A percentile compares a stretch with the other conserved stretches of the same genome.
phyloP scores from a whole-genome alignment of 2,797 vertebrate species.

The Heliangelus exortis region DNA sequence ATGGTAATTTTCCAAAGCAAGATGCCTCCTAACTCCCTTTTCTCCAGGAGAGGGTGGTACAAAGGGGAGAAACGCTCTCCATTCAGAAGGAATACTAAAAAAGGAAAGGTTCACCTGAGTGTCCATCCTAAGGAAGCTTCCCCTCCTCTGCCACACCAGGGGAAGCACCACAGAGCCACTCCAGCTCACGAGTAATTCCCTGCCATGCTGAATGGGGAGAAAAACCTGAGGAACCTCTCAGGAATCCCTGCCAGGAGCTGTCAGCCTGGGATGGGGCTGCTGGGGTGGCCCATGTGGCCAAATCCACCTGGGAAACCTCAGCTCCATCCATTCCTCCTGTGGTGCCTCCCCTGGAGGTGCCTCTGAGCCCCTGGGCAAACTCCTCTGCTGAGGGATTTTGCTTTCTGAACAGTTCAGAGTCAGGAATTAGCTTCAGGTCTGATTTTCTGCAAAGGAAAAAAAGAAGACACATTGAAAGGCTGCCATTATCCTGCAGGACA shows the following conservation, averaged over 20 bases:
- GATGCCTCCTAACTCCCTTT: background rate
- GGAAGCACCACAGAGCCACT: background rate
- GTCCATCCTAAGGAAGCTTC: background rate
- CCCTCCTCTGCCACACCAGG: background rate
- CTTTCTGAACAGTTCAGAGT: background rate
- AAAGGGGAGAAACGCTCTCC: background rate
- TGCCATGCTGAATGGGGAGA: accelerated
- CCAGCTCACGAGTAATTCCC: background rate
- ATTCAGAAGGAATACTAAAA: background rate
- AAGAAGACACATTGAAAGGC: background rate
- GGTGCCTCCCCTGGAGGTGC: background rate
- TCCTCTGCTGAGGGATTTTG: background rate
- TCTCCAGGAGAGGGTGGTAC: background rate
- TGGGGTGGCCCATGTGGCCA: accelerated
- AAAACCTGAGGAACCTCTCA: background rate
- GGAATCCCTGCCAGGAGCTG: background rate
- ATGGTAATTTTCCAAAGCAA: constrained; percentile 17
- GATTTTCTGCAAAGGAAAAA: background rate
- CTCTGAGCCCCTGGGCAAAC: accelerated
- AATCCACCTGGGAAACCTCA: background rate
- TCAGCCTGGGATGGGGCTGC: accelerated
- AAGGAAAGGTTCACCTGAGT: background rate
- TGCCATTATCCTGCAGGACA: constrained; percentile 35
- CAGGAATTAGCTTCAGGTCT: background rate
- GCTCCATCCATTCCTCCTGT: accelerated